Evolutionary conservation across 2,888 invertebrate species (phyloP), one percentile per base, ranked within the genome.

Genomic region (Bombylius major): DNA sequence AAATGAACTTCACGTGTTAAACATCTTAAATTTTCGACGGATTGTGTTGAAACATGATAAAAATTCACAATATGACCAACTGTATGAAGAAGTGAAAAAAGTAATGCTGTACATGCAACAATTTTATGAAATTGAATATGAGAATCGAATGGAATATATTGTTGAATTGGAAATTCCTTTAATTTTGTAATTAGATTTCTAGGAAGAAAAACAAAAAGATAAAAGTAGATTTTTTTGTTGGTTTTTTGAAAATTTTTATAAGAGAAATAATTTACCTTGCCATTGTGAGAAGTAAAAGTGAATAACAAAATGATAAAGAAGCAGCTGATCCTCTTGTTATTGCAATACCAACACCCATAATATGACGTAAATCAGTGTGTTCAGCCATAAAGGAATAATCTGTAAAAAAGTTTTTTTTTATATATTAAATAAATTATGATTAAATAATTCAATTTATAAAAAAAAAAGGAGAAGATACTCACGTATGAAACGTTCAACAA

Each of bases 81-180:
- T 0, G 94, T 90, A 69, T 97, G 96, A 0, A 95, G 77, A 1
- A 95, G 76, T 0, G 94, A 91, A 75, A 96, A 96, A 75, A 96
- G 92, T 1, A 94, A 76, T 0, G 93, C 95, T 0, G 96, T 96
- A 64, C 93, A 89, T 0, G 96, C 97, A 0, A 92, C 93, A 55
- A 97, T 94, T 76, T 96, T 96, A 73, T 97, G 97, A 71, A 97
- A 97, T 67, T 93, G 94, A 55, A 97, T 94, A 67, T 96, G 93
- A 0, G 95, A 89, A 71, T 97, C 96, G 32, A 95, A 73, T 0
- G 95, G 95, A 56, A 94, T 90, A 72, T 92, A 95, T 67, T 95
- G 93, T 65, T 94, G 94, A 54, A 95, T 84, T 50, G 92, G 88
- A 67, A 93, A 92, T 69, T 95, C 94, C 75, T 97, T 91, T 6